Conservation (phyloP, 1,140 invertebrate genomes). For the Papilio xuthus region DNA sequence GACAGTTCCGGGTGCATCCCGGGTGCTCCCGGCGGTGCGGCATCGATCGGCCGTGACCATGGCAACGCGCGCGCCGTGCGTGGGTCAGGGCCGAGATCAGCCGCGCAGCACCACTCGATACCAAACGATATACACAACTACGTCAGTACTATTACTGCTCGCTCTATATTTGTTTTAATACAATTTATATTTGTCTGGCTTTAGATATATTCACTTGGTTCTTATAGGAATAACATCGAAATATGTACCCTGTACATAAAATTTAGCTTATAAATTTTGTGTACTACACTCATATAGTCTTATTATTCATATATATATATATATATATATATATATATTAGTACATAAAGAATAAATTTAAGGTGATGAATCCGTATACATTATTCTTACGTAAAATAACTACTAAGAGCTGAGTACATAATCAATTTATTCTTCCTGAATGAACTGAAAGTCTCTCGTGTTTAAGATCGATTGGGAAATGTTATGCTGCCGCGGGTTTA, state of each 20-base stretch:
- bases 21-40: constrained; percentile 36
- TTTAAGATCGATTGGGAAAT: not conserved
- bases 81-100: constrained; percentile 71
- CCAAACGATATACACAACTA: constrained; percentile 2
- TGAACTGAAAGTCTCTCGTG: not conserved
- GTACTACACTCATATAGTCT: no score
- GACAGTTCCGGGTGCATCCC: constrained; percentile 66
- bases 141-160: constrained; percentile 1
- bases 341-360: no score
- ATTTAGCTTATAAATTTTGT: no score
- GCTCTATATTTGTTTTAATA: not conserved
- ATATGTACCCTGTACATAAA: not conserved
- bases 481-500: not conserved
- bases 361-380: no score
- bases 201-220: not conserved
- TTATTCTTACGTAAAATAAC: no score
- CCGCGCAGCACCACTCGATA: constrained; percentile 31
- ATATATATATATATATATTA: no score
- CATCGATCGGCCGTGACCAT: constrained; percentile 79
- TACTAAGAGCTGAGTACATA: not conserved
- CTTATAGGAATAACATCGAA: not conserved
- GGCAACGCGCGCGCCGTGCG: constrained; percentile 69
- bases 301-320: no score
- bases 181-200: not conserved
- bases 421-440: not conserved